These are phyloP conservation scores for Aethina tumida DNA, from an alignment of 1,140 invertebrate species.

Conservation along the genomic window DNA sequence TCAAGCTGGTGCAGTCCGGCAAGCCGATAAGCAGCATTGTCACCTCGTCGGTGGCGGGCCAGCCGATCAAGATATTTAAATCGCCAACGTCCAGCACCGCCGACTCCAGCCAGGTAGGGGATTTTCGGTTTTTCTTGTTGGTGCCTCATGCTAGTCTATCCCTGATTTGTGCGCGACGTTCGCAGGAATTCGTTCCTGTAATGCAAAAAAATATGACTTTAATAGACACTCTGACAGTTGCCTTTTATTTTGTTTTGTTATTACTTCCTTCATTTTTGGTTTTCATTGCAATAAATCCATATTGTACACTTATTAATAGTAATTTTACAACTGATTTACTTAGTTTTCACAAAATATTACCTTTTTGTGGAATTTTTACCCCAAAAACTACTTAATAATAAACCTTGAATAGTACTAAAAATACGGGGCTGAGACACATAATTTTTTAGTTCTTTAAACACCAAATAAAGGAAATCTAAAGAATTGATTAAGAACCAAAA, in stretches of 20 bases:
- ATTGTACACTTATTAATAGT: too few species aligned
- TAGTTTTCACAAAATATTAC: too few species aligned
- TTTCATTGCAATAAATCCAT: too few species aligned
- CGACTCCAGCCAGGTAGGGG: conserved; percentile 24
- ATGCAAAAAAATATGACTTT: not conserved
- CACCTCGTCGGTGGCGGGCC: conserved; percentile 37
- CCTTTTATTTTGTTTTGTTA: not conserved
- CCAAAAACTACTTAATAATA: too few species aligned
- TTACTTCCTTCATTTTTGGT: too few species aligned
- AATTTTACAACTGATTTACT: too few species aligned
- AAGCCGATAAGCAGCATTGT: conserved; percentile 40
- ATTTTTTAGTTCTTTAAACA: too few species aligned
- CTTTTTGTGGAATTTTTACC: too few species aligned
- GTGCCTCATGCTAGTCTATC: not conserved
- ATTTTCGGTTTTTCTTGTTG: conserved; percentile 1
- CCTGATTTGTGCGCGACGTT: not conserved
- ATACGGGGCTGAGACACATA: too few species aligned
- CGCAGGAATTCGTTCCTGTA: conserved; percentile 7
- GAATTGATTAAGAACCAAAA: too few species aligned
- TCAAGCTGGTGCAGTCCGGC: conserved; percentile 50
- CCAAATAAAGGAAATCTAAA: too few species aligned
- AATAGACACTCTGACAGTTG: not conserved
- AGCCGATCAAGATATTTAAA: conserved; percentile 43
- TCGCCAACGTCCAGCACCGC: conserved; percentile 24
- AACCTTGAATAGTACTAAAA: too few species aligned